These are phyloP conservation scores for Drosophila melanica DNA, from an alignment of 1,140 invertebrate genomes.

Conservation along the genomic window DNA sequence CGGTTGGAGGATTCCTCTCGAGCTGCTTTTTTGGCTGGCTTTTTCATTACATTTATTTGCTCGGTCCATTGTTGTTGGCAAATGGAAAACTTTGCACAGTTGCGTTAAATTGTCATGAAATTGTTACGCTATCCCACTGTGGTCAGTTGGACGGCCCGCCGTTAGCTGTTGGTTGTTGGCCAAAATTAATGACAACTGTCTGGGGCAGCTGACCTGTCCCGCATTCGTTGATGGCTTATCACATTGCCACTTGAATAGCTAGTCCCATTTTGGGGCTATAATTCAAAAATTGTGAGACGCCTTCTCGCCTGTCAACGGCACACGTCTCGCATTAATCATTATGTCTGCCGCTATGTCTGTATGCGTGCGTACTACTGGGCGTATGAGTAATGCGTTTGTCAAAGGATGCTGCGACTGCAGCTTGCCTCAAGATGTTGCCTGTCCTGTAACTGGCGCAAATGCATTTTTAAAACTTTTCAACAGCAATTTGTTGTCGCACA, in stretches of 20 bases:
- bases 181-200: constrained; percentile 80
- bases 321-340: constrained; percentile 36
- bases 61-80: constrained; percentile 35
- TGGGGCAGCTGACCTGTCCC: constrained; percentile 67
- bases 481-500: constrained; percentile 70
- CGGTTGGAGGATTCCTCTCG: not conserved
- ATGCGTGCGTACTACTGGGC: constrained; percentile 19
- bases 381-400: constrained; percentile 72
- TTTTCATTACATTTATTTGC: constrained; percentile 54
- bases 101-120: constrained; percentile 80
- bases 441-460: constrained; percentile 51
- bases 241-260: constrained; percentile 59
- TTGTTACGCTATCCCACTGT: constrained; percentile 42
- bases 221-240: constrained; percentile 73
- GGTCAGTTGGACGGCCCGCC: constrained; percentile 42
- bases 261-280: constrained; percentile 42
- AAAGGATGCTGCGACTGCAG: constrained; percentile 13
- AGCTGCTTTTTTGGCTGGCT: constrained; percentile 26
- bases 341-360: not conserved
- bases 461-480: constrained; percentile 62
- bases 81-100: constrained; percentile 46
- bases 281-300: constrained; percentile 46
- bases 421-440: constrained; percentile 32
- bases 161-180: not conserved
- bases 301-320: constrained; percentile 36